Evolutionary conservation across 1,140 invertebrate genomes (phyloP).

Genomic region (Arion vulgaris): DNA sequence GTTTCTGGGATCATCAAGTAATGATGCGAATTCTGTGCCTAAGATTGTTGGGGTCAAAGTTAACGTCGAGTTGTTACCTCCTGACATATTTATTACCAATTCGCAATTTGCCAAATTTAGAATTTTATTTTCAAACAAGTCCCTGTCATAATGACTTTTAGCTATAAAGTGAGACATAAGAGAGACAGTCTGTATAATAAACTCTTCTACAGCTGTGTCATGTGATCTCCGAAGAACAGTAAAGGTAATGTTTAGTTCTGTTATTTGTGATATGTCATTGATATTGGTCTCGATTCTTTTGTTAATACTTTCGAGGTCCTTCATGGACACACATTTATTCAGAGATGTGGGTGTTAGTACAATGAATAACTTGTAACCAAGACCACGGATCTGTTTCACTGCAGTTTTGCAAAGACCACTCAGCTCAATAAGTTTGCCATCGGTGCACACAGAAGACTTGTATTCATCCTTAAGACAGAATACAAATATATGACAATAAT

Average conservation of each 20-base stretch:
- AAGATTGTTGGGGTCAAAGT: neutral
- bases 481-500: too few species aligned
- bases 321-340: neutral
- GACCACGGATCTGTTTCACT: neutral
- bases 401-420: neutral
- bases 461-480: neutral
- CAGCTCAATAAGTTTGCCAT: neutral
- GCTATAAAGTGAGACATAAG: neutral
- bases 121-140: constrained; percentile 6
- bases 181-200: neutral
- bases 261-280: neutral
- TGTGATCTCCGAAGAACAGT: neutral
- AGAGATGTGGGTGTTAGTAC: neutral
- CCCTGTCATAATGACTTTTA: neutral
- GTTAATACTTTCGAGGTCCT: neutral
- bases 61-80: neutral
- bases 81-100: neutral
- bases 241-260: neutral
- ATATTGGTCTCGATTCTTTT: neutral
- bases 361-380: constrained; percentile 7
- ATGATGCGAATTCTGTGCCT: neutral
- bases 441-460: neutral
- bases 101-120: neutral
- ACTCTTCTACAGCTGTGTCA: neutral
- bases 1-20: neutral